Evolutionary conservation across 2,888 invertebrate genomes (phyloP), one percentile per base, ranked within the genome.

Genomic region (Zootermopsis nevadensis): DNA sequence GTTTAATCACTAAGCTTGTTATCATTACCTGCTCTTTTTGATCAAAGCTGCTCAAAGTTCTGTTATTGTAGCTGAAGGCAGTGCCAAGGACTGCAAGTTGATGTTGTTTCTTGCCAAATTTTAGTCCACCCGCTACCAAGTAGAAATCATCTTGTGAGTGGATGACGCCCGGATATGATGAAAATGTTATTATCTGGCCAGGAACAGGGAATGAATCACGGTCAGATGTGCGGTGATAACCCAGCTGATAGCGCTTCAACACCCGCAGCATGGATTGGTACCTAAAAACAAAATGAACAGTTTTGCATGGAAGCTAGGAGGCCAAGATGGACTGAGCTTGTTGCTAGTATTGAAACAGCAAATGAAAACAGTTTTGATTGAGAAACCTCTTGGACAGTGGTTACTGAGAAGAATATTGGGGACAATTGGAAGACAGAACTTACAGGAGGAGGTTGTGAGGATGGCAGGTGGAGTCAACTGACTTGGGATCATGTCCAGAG

Each of bases 141-240:
- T 97, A 97, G 88, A 95, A 95, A 88, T 97, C 97, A 88, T 97
- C 97, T 81, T 95, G 94, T 53, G 96, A 96, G 66, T 94, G 94
- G 60, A 97, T 88, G 24, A 94, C 93, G 19, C 96, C 97, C 0
- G 97, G 97, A 89, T 96, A 97, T 0, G 97, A 95, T 0, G 96
- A 94, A 90, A 97, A 96, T 19, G 94, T 92, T 33, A 96, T 92
- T 6, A 93, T 92, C 67, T 91, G 91, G 0, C 95, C 95, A 0
- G 95, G 93, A 33, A 95, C 93, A 4, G 91, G 88, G 77, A 90
- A 89, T 27, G 90, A 89, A 77, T 90, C 90, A 3, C 92, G 90
- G 24, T 66, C 30, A 27, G 84, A 85, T 22, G 93, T 91, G 80
- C 91, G 89, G 86, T 94, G 95, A 88, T 94, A 96, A 84, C 93